phyloP scores from a whole-genome alignment of 2,888 invertebrate genomes.

The Xiphydria camelus region DNA sequence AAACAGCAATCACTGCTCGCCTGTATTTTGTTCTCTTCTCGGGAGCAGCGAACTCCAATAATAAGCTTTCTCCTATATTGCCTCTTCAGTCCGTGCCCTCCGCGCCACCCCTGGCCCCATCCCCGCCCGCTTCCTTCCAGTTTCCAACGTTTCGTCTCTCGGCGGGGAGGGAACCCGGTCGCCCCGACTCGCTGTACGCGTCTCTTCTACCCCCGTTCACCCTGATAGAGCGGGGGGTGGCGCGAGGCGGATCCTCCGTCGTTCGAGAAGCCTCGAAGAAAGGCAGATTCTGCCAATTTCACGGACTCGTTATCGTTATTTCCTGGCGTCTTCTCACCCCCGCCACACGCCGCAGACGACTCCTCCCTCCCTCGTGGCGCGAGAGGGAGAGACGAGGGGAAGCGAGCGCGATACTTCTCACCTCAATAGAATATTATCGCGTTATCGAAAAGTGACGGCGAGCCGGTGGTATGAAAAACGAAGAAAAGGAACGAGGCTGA shows the following conservation, averaged over 20 bases:
- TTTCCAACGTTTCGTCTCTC: slow-evolving; percentile 45
- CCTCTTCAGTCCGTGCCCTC: slow-evolving; percentile 48
- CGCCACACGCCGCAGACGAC: slow-evolving; percentile 16
- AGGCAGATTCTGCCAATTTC: too few relatives aligned
- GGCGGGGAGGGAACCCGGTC: slow-evolving; percentile 40
- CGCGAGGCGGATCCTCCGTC: background rate
- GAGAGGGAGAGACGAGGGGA: too few relatives aligned
- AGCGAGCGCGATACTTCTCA: too few relatives aligned
- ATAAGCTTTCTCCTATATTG: slow-evolving; percentile 59
- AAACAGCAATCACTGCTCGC: slow-evolving; percentile 59
- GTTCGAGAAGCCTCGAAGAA: too few relatives aligned
- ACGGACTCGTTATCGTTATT: background rate
- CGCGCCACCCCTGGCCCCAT: slow-evolving; percentile 12
- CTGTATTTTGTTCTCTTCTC: slow-evolving; percentile 56
- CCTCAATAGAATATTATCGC: too few relatives aligned
- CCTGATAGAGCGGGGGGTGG: background rate
- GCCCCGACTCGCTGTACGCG: slow-evolving; percentile 29
- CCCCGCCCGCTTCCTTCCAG: slow-evolving; percentile 23
- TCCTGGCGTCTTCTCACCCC: slow-evolving; percentile 5
- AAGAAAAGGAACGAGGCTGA: slow-evolving; percentile 31
- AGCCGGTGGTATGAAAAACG: too few relatives aligned
- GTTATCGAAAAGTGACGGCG: too few relatives aligned
- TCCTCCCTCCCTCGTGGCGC: too few relatives aligned
- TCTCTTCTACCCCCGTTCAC: slow-evolving; percentile 21
- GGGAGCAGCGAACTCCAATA: slow-evolving; percentile 56